Conservation (phyloP, 2,888 invertebrate species). For the Drymonia ruficornis region DNA sequence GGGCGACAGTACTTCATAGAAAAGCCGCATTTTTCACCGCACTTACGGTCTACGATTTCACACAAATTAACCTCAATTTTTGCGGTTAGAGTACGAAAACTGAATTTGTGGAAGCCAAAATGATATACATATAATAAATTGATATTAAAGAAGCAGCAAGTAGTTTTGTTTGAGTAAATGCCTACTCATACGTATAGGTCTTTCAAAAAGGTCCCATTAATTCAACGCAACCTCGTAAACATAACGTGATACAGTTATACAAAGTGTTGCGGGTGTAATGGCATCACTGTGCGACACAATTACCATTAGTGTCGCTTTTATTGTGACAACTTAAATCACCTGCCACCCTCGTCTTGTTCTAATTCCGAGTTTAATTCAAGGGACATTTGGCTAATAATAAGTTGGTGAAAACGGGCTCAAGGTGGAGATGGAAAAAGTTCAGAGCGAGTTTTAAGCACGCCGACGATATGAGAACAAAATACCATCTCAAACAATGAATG, state of each 20-base stretch:
- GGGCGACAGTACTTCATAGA: no score
- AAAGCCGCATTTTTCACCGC: no score
- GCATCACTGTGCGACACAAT: slow-evolving; percentile 47
- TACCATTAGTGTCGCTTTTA: slow-evolving; percentile 53
- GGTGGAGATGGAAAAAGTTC: no score
- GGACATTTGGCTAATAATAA: slow-evolving; percentile 40
- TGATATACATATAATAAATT: no score
- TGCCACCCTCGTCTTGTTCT: slow-evolving; percentile 44
- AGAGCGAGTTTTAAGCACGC: no score
- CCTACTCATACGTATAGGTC: background rate
- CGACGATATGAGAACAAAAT: no score
- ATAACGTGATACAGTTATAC: slow-evolving; percentile 35
- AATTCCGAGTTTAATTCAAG: slow-evolving; percentile 36
- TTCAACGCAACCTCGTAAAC: slow-evolving; percentile 30
- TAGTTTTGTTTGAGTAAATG: background rate
- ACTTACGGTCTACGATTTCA: no score
- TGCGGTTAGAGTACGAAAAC: no score
- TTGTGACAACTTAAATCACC: slow-evolving; percentile 52
- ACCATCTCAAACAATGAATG: no score
- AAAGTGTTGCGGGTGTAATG: slow-evolving; percentile 39
- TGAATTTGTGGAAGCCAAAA: no score
- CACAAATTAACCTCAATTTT: no score
- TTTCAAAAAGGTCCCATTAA: slow-evolving; percentile 10
- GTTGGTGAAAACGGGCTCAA: slow-evolving; percentile 15
- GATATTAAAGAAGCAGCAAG: no score